Conservation (phyloP, 2,113 vertebrate genomes). For the Calyptomena viridis region DNA sequence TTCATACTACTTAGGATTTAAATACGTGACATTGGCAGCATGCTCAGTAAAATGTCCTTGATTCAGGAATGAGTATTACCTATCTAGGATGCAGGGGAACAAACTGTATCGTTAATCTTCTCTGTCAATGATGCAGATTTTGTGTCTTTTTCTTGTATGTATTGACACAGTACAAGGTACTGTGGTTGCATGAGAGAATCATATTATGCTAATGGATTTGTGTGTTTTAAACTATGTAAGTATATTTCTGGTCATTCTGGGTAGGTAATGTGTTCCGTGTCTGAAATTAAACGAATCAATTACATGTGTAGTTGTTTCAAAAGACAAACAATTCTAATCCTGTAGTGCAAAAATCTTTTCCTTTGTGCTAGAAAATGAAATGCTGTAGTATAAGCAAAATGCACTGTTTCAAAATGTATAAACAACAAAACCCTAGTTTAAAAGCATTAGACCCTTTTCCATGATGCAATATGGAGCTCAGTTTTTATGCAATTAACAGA, state of each 20-base stretch:
- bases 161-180: background rate
- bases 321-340: background rate
- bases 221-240: background rate
- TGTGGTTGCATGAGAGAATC: background rate
- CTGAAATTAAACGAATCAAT: background rate
- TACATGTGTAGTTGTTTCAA: background rate
- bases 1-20: background rate
- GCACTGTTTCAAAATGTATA: background rate
- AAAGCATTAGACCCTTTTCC: background rate
- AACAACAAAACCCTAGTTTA: background rate
- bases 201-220: background rate
- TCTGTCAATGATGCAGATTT: background rate
- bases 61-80: background rate
- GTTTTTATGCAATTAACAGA: conserved; percentile 6
- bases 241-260: background rate
- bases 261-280: background rate
- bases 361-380: background rate
- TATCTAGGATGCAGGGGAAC: background rate
- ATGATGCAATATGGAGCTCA: background rate
- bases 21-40: background rate
- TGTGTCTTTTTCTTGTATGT: background rate
- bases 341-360: background rate
- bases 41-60: background rate
- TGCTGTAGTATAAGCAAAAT: background rate
- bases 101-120: background rate